A percentile compares a stretch with the other conserved stretches of the same genome.
Evolutionary conservation across 2,797 vertebrate species (phyloP).

Genomic region (Synaphobranchus kaupii): DNA sequence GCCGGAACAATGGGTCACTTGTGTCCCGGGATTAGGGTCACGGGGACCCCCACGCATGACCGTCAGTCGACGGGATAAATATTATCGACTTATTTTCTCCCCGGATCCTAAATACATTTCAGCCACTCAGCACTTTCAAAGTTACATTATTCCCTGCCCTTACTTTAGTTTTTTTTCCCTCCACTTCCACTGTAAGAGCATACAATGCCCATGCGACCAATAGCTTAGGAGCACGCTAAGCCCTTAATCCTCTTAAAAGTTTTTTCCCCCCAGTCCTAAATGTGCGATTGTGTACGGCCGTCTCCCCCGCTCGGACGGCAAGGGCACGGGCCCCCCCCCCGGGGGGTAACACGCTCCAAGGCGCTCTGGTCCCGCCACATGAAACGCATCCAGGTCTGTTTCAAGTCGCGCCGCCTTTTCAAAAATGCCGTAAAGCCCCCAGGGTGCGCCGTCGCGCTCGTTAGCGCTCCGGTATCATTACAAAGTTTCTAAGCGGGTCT

Average conservation of each 20-base stretch:
- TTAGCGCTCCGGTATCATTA: conserved; percentile 22
- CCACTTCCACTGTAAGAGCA: conserved; percentile 44
- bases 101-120: conserved; percentile 44
- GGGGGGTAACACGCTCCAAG: not conserved
- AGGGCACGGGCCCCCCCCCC: not conserved
- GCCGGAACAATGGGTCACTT: conserved; percentile 56
- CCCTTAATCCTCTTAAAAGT: conserved; percentile 27
- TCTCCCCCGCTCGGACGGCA: not conserved
- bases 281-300: not conserved
- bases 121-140: conserved; percentile 42
- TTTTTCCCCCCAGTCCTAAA: not conserved
- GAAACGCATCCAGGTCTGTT: conserved; percentile 1
- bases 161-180: conserved; percentile 41
- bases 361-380: not conserved
- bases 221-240: not conserved
- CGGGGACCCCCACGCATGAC: conserved; percentile 39
- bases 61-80: conserved; percentile 52
- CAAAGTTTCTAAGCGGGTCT: conserved; percentile 20
- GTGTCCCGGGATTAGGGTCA: conserved; percentile 51
- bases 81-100: conserved; percentile 49
- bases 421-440: conserved; percentile 23
- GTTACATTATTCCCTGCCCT: conserved; percentile 50
- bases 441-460: conserved; percentile 16
- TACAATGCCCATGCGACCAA: conserved; percentile 7
- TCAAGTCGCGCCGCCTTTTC: not conserved